Evolutionary conservation across 2,797 vertebrate species (phyloP).

Genomic region (Gymnocypris eckloni): DNA sequence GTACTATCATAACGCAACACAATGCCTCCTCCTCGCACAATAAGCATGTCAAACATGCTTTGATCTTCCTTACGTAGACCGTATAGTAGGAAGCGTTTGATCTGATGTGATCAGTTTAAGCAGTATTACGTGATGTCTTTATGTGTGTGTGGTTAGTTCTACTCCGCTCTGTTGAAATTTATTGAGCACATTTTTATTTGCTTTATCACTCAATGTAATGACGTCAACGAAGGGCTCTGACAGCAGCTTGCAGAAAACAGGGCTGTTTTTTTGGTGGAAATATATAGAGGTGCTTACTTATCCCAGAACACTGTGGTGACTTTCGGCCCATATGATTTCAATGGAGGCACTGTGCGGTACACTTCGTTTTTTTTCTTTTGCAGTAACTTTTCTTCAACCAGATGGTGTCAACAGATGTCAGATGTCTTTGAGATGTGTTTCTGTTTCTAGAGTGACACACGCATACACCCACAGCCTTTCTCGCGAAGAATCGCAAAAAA

Average conservation of each 20-base stretch:
- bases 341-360: constrained; percentile 44
- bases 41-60: constrained; percentile 43
- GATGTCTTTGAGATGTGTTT: constrained; percentile 37
- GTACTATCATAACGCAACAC: neutral
- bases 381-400: constrained; percentile 50
- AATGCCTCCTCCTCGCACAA: neutral
- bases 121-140: constrained; percentile 7
- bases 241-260: constrained; percentile 14
- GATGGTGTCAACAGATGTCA: constrained; percentile 58
- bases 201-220: constrained; percentile 32
- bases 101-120: constrained; percentile 33
- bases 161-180: constrained; percentile 21
- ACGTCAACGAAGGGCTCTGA: constrained; percentile 36
- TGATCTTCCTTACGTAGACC: constrained; percentile 51
- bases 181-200: constrained; percentile 35
- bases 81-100: constrained; percentile 48
- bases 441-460: constrained; percentile 41
- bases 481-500: neutral
- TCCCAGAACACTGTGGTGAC: constrained; percentile 42
- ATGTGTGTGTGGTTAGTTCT: constrained; percentile 16
- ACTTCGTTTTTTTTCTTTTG: constrained; percentile 26
- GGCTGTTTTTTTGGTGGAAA: constrained; percentile 38
- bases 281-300: constrained; percentile 44
- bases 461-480: constrained; percentile 10
- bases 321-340: constrained; percentile 49